Evolutionary conservation across 2,113 vertebrate genomes (phyloP).

Genomic region (Alexandromys fortis): DNA sequence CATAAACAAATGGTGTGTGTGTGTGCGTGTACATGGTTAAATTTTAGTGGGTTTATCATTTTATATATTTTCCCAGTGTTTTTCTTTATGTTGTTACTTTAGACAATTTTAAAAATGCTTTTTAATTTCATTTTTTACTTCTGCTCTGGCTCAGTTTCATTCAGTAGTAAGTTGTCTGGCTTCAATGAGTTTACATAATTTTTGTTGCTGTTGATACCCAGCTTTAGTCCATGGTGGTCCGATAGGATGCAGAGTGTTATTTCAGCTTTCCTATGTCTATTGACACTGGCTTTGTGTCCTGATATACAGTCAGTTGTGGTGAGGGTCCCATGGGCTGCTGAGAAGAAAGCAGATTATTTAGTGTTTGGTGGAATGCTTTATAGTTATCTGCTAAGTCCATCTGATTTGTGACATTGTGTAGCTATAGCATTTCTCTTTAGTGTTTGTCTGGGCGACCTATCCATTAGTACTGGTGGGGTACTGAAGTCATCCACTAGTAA

Average conservation of each 20-base stretch:
- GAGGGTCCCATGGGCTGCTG: neutral
- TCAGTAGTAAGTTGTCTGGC: neutral
- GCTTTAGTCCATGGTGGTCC: neutral
- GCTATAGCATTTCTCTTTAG: neutral
- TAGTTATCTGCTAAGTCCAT: neutral
- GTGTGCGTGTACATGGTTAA: too few species aligned
- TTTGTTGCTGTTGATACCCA: neutral
- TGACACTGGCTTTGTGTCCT: neutral
- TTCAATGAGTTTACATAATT: neutral
- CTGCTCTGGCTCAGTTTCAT: neutral
- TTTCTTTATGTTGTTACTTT: neutral
- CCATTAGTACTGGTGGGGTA: neutral
- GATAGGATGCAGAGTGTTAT: too few species aligned
- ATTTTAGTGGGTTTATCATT: neutral
- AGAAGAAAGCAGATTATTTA: neutral
- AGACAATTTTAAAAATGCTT: neutral
- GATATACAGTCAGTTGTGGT: too few species aligned
- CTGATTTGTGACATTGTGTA: neutral
- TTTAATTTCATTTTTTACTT: neutral
- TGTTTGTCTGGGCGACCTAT: neutral
- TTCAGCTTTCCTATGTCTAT: neutral
- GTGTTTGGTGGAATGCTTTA: neutral
- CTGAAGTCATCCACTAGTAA: neutral
- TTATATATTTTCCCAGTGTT: neutral
- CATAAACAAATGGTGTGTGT: neutral